Conservation (phyloP, 2,797 vertebrate genomes). For the Chelidonichthys spinosus region DNA sequence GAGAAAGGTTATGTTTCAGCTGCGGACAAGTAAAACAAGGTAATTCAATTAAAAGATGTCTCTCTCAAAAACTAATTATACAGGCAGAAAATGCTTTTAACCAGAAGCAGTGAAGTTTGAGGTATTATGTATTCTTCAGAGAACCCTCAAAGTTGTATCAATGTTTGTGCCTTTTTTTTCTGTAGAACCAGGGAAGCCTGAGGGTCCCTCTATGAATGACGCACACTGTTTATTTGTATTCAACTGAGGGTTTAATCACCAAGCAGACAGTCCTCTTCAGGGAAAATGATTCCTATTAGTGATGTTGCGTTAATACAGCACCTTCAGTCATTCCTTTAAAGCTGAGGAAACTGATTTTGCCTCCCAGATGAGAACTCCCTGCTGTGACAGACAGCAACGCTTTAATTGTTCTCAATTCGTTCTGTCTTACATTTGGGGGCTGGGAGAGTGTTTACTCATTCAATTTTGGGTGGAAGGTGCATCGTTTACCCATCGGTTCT, state of each 20-base stretch:
- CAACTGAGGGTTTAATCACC: constrained; percentile 58
- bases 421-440: constrained; percentile 47
- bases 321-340: constrained; percentile 72
- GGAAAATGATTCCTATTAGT: constrained; percentile 72
- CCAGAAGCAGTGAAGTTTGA: constrained; percentile 35
- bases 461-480: not conserved
- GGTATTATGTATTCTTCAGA: constrained; percentile 49
- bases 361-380: constrained; percentile 54
- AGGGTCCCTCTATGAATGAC: constrained; percentile 53
- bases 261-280: constrained; percentile 53
- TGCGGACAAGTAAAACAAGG: constrained; percentile 4
- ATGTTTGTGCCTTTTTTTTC: constrained; percentile 42
- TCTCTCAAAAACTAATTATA: constrained; percentile 31
- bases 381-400: constrained; percentile 47
- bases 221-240: constrained; percentile 59
- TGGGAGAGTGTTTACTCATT: constrained; percentile 25
- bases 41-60: constrained; percentile 20
- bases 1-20: constrained; percentile 7
- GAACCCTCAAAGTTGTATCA: constrained; percentile 44
- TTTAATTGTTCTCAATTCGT: constrained; percentile 70
- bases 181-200: constrained; percentile 43
- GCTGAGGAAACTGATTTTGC: constrained; percentile 60
- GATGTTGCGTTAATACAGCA: constrained; percentile 72
- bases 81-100: constrained; percentile 33
- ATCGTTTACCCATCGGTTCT: constrained; percentile 27